A percentile compares a stretch with the other conserved stretches of the same genome.
These are phyloP conservation scores for Cryptocephalus primarius DNA, from an alignment of 2,888 invertebrate species.

Conservation along the genomic window DNA sequence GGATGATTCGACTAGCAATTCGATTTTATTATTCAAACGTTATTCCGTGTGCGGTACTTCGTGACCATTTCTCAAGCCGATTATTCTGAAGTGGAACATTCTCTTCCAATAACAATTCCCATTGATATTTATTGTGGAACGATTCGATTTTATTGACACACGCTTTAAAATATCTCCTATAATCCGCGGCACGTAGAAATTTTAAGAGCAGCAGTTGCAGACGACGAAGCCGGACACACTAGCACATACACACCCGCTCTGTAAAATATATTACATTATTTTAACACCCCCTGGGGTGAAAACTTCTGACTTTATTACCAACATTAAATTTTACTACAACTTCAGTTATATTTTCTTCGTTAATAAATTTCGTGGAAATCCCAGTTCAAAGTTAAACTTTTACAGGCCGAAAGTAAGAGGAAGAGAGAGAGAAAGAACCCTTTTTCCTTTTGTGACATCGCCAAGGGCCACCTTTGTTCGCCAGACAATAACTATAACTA, in stretches of 20 bases:
- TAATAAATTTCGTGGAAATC: constrained; percentile 12
- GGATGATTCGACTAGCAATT: no score
- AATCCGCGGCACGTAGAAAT: constrained; percentile 27
- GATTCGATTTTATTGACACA: constrained; percentile 31
- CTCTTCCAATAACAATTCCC: constrained; percentile 28
- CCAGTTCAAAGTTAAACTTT: constrained; percentile 8
- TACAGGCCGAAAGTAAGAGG: neutral
- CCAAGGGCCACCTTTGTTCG: no score
- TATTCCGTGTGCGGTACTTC: no score
- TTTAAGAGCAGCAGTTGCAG: constrained; percentile 13
- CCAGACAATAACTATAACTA: no score
- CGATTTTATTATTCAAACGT: no score
- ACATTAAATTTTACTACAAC: constrained; percentile 21
- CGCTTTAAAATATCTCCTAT: constrained; percentile 31
- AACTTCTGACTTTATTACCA: constrained; percentile 20
- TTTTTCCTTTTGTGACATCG: no score
- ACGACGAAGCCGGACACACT: no score
- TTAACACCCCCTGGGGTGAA: constrained; percentile 19
- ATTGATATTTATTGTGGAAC: constrained; percentile 31
- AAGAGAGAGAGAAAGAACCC: no score
- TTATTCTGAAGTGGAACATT: no score
- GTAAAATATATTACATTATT: constrained; percentile 20
- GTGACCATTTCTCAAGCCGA: no score
- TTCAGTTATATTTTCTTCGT: constrained; percentile 12
- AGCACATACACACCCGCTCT: no score